A percentile compares a stretch with the other conserved stretches of the same genome.
Conservation (phyloP, 1,140 invertebrate species). For the Hylaeus volcanicus region DNA sequence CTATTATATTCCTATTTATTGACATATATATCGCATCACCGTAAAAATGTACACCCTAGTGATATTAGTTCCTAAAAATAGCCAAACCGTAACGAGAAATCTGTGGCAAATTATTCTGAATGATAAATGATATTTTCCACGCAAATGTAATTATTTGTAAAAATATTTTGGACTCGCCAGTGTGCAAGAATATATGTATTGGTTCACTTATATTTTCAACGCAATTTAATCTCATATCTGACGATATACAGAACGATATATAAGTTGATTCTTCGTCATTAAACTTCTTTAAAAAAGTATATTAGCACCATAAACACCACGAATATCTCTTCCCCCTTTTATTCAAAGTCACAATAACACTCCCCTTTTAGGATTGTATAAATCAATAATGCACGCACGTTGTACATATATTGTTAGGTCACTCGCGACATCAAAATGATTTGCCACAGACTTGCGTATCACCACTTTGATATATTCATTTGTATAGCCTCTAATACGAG, state of each 20-base stretch:
- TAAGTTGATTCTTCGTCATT: slow-evolving; percentile 18
- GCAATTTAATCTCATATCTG: slow-evolving; percentile 20
- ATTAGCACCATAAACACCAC: slow-evolving; percentile 38
- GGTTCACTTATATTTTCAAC: slow-evolving; percentile 31
- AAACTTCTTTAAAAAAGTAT: slow-evolving; percentile 41
- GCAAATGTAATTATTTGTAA: slow-evolving; percentile 27
- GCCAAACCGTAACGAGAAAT: slow-evolving; percentile 44
- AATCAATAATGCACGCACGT: slow-evolving; percentile 27
- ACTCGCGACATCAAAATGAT: slow-evolving; percentile 44
- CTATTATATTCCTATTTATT: slow-evolving; percentile 58
- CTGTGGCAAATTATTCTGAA: slow-evolving; percentile 61
- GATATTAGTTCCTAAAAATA: slow-evolving; percentile 63
- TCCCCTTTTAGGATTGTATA: slow-evolving; percentile 7
- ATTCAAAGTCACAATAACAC: slow-evolving; percentile 3
- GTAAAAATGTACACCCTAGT: slow-evolving; percentile 64
- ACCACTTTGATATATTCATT: slow-evolving; percentile 64
- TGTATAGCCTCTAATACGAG: slow-evolving; percentile 66
- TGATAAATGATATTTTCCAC: slow-evolving; percentile 37
- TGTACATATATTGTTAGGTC: slow-evolving; percentile 3
- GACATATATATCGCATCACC: slow-evolving; percentile 50
- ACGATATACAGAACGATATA: slow-evolving; percentile 21
- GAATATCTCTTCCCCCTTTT: not conserved
- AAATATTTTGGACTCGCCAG: slow-evolving; percentile 29
- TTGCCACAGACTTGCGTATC: slow-evolving; percentile 65
- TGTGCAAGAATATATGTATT: slow-evolving; percentile 27